Conservation (phyloP, 2,888 invertebrate species). For the Drosophila longiperda region DNA sequence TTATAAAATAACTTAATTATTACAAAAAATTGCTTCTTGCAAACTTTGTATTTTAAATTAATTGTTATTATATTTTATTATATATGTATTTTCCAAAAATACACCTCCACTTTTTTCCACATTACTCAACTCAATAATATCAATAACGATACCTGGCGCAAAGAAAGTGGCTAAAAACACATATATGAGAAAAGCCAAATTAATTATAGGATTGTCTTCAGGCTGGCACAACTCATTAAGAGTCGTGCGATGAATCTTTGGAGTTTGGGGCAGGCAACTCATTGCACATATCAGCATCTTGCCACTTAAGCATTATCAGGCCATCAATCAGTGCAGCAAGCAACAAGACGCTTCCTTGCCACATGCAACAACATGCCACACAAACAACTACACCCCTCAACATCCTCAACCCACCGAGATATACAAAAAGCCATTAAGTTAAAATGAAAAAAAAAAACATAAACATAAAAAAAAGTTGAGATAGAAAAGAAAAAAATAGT, state of each 20-base stretch:
- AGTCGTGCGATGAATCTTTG: conserved; percentile 25
- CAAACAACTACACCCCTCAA: conserved; percentile 27
- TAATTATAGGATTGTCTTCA: conserved; percentile 35
- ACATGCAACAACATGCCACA: conserved; percentile 52
- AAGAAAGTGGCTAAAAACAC: background rate
- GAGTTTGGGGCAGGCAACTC: conserved; percentile 27
- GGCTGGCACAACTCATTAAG: conserved; percentile 39
- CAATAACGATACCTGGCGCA: background rate
- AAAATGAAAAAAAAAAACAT: conserved; percentile 20
- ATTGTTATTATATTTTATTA: background rate
- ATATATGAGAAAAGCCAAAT: conserved; percentile 4
- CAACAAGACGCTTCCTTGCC: conserved; percentile 69
- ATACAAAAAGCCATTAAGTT: conserved; percentile 64
- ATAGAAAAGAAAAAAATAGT: conserved; percentile 59
- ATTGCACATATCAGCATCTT: conserved; percentile 65
- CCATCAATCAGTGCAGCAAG: conserved; percentile 71
- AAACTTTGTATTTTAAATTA: background rate
- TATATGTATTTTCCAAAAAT: fast-evolving
- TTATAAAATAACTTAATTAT: too few relatives aligned
- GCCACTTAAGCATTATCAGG: conserved; percentile 70
- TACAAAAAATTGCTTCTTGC: too few relatives aligned
- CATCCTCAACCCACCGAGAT: background rate
- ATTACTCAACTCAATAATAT: background rate
- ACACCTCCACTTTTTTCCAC: too few relatives aligned
- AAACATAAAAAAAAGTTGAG: background rate